Evolutionary conservation across 1,140 invertebrate genomes (phyloP).

Genomic region (Hyphantria cunea): DNA sequence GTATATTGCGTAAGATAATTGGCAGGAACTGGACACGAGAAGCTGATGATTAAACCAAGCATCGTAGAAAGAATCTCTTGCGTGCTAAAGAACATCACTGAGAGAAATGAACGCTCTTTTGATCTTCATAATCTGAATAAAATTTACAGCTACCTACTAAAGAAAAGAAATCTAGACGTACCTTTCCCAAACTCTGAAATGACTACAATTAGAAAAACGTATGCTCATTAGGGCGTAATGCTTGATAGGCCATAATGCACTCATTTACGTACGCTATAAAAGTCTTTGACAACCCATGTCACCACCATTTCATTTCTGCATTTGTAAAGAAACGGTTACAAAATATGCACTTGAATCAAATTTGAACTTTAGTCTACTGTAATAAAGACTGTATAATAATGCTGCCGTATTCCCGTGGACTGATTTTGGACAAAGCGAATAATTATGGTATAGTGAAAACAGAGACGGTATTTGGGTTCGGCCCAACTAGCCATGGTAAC

Average conservation of each 20-base stretch:
- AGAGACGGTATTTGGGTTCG: slow-evolving; percentile 51
- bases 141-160: neutral
- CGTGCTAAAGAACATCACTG: neutral
- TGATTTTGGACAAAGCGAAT: slow-evolving; percentile 52
- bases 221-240: slow-evolving; percentile 25
- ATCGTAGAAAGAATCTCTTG: no score
- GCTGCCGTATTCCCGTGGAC: slow-evolving; percentile 50
- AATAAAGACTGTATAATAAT: slow-evolving; percentile 28
- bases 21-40: no score
- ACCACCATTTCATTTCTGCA: slow-evolving; percentile 7
- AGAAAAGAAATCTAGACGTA: slow-evolving; percentile 13
- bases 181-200: slow-evolving; percentile 24
- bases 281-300: slow-evolving; percentile 1
- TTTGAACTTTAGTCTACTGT: neutral
- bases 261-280: slow-evolving; percentile 27
- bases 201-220: slow-evolving; percentile 16
- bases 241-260: slow-evolving; percentile 32
- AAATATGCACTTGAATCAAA: slow-evolving; percentile 16
- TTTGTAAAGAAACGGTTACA: slow-evolving; percentile 3
- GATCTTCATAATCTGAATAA: no score
- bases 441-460: slow-evolving; percentile 61
- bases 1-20: no score
- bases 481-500: slow-evolving; percentile 31
- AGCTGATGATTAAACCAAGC: no score
- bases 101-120: no score